These are phyloP conservation scores for Frieseomelitta varia DNA, from an alignment of 1,140 invertebrate genomes.

Conservation along the genomic window DNA sequence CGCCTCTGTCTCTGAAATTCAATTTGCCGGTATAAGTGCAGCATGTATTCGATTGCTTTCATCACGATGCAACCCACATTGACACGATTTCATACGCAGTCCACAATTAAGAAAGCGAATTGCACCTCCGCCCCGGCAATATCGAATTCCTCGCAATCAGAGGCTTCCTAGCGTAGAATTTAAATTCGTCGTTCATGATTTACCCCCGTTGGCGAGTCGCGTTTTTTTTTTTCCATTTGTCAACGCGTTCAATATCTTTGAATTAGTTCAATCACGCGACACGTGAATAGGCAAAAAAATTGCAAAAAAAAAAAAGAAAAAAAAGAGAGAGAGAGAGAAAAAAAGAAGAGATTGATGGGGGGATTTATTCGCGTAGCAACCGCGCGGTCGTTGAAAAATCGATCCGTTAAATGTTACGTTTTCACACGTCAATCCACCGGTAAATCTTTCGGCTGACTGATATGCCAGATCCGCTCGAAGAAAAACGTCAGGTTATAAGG, in stretches of 20 bases:
- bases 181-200: neutral
- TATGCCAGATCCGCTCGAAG: neutral
- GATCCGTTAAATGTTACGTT: neutral
- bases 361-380: neutral
- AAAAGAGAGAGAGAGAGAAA: neutral
- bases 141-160: neutral
- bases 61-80: neutral
- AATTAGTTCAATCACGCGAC: neutral
- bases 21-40: constrained; percentile 12
- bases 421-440: constrained; percentile 29
- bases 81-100: neutral
- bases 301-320: neutral
- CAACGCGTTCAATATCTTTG: neutral
- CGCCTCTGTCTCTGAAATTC: neutral
- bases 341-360: neutral
- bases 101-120: neutral
- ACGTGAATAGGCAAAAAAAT: neutral
- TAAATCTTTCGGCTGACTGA: neutral
- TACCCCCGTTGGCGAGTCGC: neutral
- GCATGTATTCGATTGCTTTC: neutral
- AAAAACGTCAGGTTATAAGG: neutral
- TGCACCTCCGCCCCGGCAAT: neutral
- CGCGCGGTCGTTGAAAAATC: neutral
- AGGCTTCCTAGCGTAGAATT: too few species aligned
- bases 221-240: neutral